Base-by-base conservation (phyloP, 2,113 vertebrate genomes). In the Rhynchopsitta pachyrhyncha region DNA sequence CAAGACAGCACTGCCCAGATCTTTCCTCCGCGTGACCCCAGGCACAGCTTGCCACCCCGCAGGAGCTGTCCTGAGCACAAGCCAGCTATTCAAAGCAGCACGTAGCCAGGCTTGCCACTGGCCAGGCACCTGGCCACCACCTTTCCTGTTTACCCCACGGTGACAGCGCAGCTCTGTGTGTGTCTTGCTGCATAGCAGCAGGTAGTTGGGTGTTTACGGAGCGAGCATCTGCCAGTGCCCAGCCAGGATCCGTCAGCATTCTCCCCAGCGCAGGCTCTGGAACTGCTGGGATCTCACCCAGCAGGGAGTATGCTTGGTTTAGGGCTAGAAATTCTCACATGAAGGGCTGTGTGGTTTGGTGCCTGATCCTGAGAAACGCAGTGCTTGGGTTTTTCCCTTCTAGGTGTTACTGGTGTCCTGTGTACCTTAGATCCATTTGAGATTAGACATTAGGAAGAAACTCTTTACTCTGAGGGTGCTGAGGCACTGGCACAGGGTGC, bases 81-180 rank as follows among this genome's bases (percentile, higher is more conserved):
- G 79, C 75, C 67, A 88, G 88, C 80, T 86, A 96, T 94, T 95
- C 63, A 90, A 37, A 67, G 46, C 50, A 50, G 92, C 92, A 82
- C 16, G 12, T 46, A 87, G 78, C 75, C 87, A 85, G 62, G 62
- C 67, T 90, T 4, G 2, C 47, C 22, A 17, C 82, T 86, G 82
- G 78, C 88, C 2, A 1, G 96, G 88, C 85, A 95, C 35, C 82
- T 88, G 79, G 88, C 90, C 95, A 96, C 90, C 75, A 66, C 85
- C 92, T 97, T 93, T 95, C 93, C 95, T 96, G 90, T 96, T 96
- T 97, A 93, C 77, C 44, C 49, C 59, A 20, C 0, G 8, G 59
- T 67, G 91, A 94, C 90, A 91, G 79, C 31, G 7, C 5, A 4
- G 67, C 78, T 92, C 74, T 92, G 29, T 90, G 75, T 5, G 1